Conservation (phyloP, 1,140 invertebrate genomes). For the Drosophila persimilis region DNA sequence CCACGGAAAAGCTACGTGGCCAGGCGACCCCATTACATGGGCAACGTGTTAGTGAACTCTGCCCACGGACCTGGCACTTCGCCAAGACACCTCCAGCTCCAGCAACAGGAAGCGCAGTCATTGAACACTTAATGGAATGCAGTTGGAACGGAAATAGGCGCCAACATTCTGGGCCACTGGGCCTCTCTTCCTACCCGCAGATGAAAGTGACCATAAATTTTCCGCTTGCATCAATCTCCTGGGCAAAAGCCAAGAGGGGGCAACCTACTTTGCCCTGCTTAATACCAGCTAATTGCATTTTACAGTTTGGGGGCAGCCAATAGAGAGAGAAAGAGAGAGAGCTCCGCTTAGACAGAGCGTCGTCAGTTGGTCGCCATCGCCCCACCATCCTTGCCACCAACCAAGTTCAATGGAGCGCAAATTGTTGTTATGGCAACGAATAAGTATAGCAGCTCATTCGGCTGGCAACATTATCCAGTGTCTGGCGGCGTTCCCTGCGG, state of each 20-base stretch:
- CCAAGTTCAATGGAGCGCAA: conserved; percentile 31
- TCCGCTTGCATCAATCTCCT: conserved; percentile 42
- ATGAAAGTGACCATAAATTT: conserved; percentile 48
- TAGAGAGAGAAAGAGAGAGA: not conserved
- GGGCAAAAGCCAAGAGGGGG: conserved; percentile 33
- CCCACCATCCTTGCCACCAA: conserved; percentile 2
- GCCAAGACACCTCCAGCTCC: conserved; percentile 19
- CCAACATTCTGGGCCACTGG: conserved; percentile 34
- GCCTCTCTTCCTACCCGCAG: not conserved
- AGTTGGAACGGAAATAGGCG: conserved; percentile 25
- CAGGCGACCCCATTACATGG: not conserved
- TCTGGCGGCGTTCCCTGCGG: conserved; percentile 30
- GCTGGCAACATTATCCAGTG: conserved; percentile 8
- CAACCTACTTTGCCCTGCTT: conserved; percentile 46
- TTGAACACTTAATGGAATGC: conserved; percentile 74
- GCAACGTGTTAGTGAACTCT: conserved; percentile 28
- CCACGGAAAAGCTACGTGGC: conserved; percentile 1
- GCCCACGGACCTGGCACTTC: conserved; percentile 27
- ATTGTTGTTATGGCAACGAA: conserved; percentile 42
- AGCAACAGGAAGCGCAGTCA: conserved; percentile 70
- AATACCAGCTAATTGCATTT: conserved; percentile 55
- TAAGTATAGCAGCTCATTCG: conserved; percentile 2
- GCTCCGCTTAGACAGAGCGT: conserved; percentile 31
- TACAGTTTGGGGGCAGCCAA: conserved; percentile 23
- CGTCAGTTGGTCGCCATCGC: conserved; percentile 24